A percentile compares a stretch with the other conserved stretches of the same genome.
Evolutionary conservation across 2,888 invertebrate species (phyloP).

Genomic region (Rhaphigaster nebulosa): DNA sequence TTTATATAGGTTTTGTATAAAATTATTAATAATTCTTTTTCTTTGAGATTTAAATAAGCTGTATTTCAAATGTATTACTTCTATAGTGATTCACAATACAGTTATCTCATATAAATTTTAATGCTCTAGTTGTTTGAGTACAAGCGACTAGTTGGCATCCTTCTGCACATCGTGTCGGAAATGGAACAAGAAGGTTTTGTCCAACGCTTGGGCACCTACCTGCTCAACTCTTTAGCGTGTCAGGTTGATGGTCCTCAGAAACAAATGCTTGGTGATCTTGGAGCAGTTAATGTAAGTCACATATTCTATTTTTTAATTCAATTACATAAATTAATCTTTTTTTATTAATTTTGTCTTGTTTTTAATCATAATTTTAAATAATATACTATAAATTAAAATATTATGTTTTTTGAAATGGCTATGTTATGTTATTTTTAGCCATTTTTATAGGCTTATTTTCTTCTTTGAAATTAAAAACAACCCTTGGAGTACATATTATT

Average conservation of each 20-base stretch:
- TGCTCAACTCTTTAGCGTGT: constrained; percentile 95
- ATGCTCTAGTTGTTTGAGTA: constrained; percentile 85
- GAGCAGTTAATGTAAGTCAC: constrained; percentile 84
- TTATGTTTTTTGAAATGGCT: too few relatives aligned
- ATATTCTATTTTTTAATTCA: too few relatives aligned
- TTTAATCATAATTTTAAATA: neutral
- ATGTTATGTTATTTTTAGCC: too few relatives aligned
- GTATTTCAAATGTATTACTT: neutral
- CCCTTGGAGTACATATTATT: too few relatives aligned
- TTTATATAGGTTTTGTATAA: too few relatives aligned
- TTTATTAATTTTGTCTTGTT: neutral
- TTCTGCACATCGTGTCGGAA: constrained; percentile 85
- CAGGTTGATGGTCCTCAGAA: constrained; percentile 96
- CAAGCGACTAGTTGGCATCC: constrained; percentile 85
- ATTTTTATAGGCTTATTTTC: too few relatives aligned
- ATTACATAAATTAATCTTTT: too few relatives aligned
- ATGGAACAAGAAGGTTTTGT: constrained; percentile 91
- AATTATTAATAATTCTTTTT: too few relatives aligned
- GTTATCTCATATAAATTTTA: neutral
- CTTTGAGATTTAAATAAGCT: too few relatives aligned
- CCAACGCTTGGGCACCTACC: constrained; percentile 93
- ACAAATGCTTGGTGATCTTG: constrained; percentile 88
- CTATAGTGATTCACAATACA: neutral
- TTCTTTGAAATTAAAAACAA: too few relatives aligned
- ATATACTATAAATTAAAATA: too few relatives aligned